Evolutionary conservation across 35 echinoderm and acorn worm genomes (phyloP), one percentile per base, ranked within the genome.

Genomic region (Ophiothrix spiculata): DNA sequence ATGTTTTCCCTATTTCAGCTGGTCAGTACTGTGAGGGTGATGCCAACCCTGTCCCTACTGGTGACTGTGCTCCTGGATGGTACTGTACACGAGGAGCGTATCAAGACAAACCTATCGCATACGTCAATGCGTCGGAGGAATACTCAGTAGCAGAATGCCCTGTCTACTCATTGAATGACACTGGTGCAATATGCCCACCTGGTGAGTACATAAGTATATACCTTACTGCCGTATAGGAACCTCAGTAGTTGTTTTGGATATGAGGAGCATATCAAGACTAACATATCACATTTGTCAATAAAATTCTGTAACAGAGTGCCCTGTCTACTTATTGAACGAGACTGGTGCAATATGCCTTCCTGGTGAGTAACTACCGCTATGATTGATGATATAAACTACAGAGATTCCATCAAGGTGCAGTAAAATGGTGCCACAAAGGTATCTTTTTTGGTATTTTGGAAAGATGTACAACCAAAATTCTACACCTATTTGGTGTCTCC

Each of bases 21-120:
- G 95, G 95, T 39, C 85, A 81, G 79, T 97, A 91, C 83, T 97
- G 95, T 83, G 91, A 93, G 17, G 95, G 95, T 36, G 95, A 97
- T 64, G 95, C 80, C 6, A 90, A 93, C 33, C 75, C 85, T 25
- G 91, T 93, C 11, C 95, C 95, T 10, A 93, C 88, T 12, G 95
- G 54, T 0, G 85, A 93, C 38, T 97, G 95, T 85, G 84, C 91
- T 38, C 80, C 95, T 19, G 95, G 95, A 32, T 97, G 95, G 95
- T 97, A 91, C 35, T 97, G 95, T 39, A 93, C 74, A 34, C 31
- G 95, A 56, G 95, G 95, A 23, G 91, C 95, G 1, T 97, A 93
- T 38, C 78, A 84, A 19, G 81, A 69, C 35, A 93, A 90, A 88
- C 95, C 95, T 17, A 80, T 64, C 56, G 91, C 91, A 0, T 84